Conservation (phyloP, 2,113 vertebrate genomes). For the Eptesicus fuscus region DNA sequence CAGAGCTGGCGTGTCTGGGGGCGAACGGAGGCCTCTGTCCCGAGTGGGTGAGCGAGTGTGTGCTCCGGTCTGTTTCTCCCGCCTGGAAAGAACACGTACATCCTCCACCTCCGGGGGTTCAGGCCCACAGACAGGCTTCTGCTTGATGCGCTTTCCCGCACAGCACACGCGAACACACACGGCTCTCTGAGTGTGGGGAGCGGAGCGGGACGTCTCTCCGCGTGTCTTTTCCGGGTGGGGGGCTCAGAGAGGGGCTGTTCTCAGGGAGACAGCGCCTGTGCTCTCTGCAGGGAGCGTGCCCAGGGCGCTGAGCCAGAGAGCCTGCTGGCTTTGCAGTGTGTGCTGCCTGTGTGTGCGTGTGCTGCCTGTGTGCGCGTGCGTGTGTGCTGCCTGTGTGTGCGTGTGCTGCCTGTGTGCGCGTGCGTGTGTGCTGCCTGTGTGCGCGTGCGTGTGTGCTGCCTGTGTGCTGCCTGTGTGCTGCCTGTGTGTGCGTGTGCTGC, state of each 20-base stretch:
- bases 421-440: no score
- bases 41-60: background rate
- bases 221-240: background rate
- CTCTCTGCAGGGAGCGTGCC: no score
- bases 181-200: background rate
- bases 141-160: background rate
- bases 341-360: background rate
- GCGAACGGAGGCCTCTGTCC: background rate
- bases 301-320: rapidly evolving
- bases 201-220: background rate
- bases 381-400: no score
- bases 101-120: background rate
- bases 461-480: no score
- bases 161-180: rapidly evolving
- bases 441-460: no score
- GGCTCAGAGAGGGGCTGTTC: no score
- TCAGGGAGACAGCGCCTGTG: rapidly evolving
- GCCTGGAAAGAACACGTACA: background rate
- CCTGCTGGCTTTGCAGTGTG: background rate
- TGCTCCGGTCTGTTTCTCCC: background rate
- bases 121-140: background rate
- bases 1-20: background rate
- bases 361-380: no score
- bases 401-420: no score
- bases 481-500: background rate